Evolutionary conservation across 2,113 vertebrate genomes (phyloP).

Genomic region (Platichthys flesus): DNA sequence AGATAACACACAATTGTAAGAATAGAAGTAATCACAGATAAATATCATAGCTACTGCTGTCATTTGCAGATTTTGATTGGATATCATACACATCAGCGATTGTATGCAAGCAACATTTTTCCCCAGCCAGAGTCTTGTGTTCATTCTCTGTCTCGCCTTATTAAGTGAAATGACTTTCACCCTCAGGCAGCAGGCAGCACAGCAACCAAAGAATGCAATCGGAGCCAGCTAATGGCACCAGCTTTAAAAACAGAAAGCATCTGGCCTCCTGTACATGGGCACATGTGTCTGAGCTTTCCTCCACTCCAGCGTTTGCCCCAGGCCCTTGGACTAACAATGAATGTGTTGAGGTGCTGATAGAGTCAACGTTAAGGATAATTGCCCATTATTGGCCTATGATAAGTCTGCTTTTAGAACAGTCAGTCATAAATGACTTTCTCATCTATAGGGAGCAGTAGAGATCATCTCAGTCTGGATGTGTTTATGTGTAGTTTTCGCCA

Average conservation of each 20-base stretch:
- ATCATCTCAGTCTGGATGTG: constrained; percentile 46
- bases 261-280: constrained; percentile 66
- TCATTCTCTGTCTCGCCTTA: constrained; percentile 39
- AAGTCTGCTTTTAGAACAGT: constrained; percentile 41
- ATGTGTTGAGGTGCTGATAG: constrained; percentile 60
- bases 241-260: constrained; percentile 75
- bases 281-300: constrained; percentile 65
- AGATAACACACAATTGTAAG: background rate
- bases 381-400: constrained; percentile 31
- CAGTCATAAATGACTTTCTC: constrained; percentile 38
- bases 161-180: constrained; percentile 72
- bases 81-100: constrained; percentile 27
- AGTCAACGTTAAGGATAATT: constrained; percentile 56
- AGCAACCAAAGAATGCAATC: constrained; percentile 67
- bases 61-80: constrained; percentile 10
- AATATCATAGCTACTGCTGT: background rate
- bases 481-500: constrained; percentile 49
- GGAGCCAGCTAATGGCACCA: constrained; percentile 73
- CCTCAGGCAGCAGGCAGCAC: constrained; percentile 61
- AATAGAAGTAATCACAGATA: background rate
- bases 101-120: constrained; percentile 38
- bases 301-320: constrained; percentile 42
- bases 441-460: constrained; percentile 15
- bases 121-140: constrained; percentile 30
- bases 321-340: constrained; percentile 62